phyloP scores from a whole-genome alignment of 1,140 invertebrate genomes.

The Orchestia grillus region DNA sequence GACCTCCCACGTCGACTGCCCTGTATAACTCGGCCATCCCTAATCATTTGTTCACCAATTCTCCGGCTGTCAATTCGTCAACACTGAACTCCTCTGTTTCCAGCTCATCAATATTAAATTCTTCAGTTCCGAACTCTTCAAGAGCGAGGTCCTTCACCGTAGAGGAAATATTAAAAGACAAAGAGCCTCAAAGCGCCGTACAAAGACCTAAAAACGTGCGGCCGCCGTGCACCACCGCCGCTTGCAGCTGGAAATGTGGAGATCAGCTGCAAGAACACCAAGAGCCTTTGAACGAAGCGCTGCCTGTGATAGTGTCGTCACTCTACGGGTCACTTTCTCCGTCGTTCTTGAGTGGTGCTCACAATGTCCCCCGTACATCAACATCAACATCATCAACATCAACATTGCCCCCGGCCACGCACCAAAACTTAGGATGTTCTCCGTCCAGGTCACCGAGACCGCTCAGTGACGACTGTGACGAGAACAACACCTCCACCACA shows the following conservation, averaged over 20 bases:
- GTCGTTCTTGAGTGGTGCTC: not conserved
- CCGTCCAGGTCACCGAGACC: not conserved
- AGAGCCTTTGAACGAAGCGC: not conserved
- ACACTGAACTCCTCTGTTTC: not conserved
- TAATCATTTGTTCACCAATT: not conserved
- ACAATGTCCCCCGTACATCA: not conserved
- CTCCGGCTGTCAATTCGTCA: not conserved
- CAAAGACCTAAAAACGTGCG: not conserved
- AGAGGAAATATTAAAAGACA: conserved; percentile 66
- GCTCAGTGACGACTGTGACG: not conserved
- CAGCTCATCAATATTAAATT: not conserved
- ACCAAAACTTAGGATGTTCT: not conserved
- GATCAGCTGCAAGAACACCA: not conserved
- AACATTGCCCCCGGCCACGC: not conserved
- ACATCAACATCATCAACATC: not conserved
- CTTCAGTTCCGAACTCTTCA: not conserved
- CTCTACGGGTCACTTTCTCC: conserved; percentile 59
- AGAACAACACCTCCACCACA: not conserved
- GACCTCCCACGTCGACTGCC: not conserved
- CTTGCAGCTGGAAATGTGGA: not conserved
- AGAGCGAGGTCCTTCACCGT: conserved; percentile 59
- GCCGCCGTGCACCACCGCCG: not conserved
- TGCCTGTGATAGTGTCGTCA: conserved; percentile 63
- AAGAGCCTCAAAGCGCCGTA: not conserved
- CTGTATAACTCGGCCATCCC: not conserved